Conservation (phyloP, 2,113 vertebrate genomes). For the Prochilodus magdalenae region DNA sequence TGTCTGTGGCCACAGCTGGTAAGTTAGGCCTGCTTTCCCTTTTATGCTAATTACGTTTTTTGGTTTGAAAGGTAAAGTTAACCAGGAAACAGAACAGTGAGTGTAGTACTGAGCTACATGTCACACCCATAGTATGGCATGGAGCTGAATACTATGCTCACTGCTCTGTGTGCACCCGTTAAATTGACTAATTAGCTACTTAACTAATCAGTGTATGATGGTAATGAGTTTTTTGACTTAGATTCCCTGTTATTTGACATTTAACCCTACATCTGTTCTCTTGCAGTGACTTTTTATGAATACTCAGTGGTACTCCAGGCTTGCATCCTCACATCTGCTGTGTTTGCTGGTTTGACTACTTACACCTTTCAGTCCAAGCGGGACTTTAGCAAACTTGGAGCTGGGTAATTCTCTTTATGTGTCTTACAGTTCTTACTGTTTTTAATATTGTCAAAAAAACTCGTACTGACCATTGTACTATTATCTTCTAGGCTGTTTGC, state of each 20-base stretch:
- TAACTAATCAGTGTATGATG: too few relatives aligned
- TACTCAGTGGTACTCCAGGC: constrained; percentile 87
- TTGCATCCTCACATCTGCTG: constrained; percentile 87
- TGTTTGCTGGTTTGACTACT: constrained; percentile 87
- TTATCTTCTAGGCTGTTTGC: constrained; percentile 82
- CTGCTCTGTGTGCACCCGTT: too few relatives aligned
- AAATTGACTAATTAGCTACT: too few relatives aligned
- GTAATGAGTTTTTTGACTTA: too few relatives aligned
- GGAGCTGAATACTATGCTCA: too few relatives aligned
- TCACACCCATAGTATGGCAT: neutral
- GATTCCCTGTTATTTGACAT: too few relatives aligned
- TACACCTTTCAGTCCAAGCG: constrained; percentile 94
- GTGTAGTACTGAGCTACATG: too few relatives aligned
- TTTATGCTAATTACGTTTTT: neutral
- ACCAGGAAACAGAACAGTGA: too few relatives aligned
- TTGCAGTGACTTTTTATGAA: constrained; percentile 90
- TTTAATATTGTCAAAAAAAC: too few relatives aligned
- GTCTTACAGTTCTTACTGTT: neutral
- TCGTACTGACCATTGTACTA: too few relatives aligned
- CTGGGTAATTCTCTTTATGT: constrained; percentile 77
- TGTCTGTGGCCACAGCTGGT: constrained; percentile 88
- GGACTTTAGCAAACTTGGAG: constrained; percentile 94
- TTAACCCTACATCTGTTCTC: constrained; percentile 2
- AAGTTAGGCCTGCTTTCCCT: constrained; percentile 53
- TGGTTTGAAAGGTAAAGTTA: neutral